Conservation (phyloP, 1,140 invertebrate genomes). For the Micrasema longulum region DNA sequence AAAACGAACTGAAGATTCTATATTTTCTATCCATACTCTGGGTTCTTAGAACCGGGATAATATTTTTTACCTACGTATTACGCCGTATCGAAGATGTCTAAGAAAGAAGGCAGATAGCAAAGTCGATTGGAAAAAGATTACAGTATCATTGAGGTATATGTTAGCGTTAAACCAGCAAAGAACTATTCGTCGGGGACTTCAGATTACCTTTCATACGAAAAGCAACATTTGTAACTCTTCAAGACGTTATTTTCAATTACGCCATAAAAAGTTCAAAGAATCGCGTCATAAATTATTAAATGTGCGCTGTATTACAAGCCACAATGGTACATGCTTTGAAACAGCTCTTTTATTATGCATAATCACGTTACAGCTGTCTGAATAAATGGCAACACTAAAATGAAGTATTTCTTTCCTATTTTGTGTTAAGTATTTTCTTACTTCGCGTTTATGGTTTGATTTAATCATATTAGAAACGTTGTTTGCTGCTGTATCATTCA, state of each 20-base stretch:
- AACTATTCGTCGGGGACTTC: conserved; percentile 46
- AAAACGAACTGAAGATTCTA: conserved; percentile 28
- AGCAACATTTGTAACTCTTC: conserved; percentile 28
- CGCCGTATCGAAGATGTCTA: conserved; percentile 42
- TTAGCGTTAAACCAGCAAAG: conserved; percentile 49
- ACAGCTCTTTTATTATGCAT: conserved; percentile 22
- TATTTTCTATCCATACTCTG: conserved; percentile 8
- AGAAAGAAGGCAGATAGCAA: conserved; percentile 37
- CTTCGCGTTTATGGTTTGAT: conserved; percentile 5
- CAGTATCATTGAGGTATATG: conserved; percentile 52
- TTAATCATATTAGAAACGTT: conserved; percentile 11
- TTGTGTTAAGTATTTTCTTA: conserved; percentile 1
- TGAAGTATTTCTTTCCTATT: conserved; percentile 25
- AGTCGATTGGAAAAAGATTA: conserved; percentile 54
- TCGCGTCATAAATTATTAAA: conserved; percentile 35
- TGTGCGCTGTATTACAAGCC: conserved; percentile 22
- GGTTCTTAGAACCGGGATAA: conserved; percentile 37
- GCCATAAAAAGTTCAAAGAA: conserved; percentile 31
- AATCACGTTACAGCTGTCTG: conserved; percentile 11
- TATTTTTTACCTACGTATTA: conserved; percentile 49
- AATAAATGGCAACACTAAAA: background rate
- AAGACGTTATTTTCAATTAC: conserved; percentile 40
- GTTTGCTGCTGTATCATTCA: conserved; percentile 17
- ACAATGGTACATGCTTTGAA: conserved; percentile 17
- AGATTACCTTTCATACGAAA: conserved; percentile 42